Base-by-base conservation (phyloP, 1,140 invertebrate genomes). In the Scaptomyza montana region DNA sequence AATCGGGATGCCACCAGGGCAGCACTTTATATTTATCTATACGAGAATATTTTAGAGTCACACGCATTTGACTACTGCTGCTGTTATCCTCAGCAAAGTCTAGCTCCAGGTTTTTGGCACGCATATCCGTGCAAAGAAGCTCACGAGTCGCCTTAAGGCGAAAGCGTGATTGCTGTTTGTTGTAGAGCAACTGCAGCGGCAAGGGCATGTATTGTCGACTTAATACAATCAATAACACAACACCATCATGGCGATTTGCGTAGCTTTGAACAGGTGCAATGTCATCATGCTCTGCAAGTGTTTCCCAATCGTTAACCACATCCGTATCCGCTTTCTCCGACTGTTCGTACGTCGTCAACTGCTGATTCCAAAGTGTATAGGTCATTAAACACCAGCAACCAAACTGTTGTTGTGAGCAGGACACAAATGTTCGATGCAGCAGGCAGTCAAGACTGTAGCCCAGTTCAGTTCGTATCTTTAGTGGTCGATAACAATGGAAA, bases 1-100 rank as follows among this genome's bases (percentile, higher is more conserved):
- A 91, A 19, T 90, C 75, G 2, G 90, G 82, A 74, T 91, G 82
- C 90, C 90, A 91, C 90, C 90, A 91, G 12, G 86, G 86, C 50
- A 90, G 12, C 2, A 89, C 90, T 54, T 78, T 82, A 51, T 76
- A 89, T 53, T 74, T 90, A 45, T 63, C 46, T n/a, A 90, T 79
- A 10, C 61, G 53, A 3, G 74, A 16, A 67, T 91, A 86, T 57
- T 91, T 91, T 0, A 91, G 72, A 12, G 82, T 91, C 5, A 86
- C 57, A 0, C 53, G 49, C 16, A 54, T 50, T 13, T 66, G 21
- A n/a, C 43, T 63, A 36, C 53, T 68, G n/a, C 36, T 78, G 19
- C 53, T 75, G 2, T 49, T 28, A 1, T 76, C 65, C 19, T 77
- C 84, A 49, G 49, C 54, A 55, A 91, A 91, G 51, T 91, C 90